Evolutionary conservation across 2,797 vertebrate genomes (phyloP).

Genomic region (Phalloptychus januarius): DNA sequence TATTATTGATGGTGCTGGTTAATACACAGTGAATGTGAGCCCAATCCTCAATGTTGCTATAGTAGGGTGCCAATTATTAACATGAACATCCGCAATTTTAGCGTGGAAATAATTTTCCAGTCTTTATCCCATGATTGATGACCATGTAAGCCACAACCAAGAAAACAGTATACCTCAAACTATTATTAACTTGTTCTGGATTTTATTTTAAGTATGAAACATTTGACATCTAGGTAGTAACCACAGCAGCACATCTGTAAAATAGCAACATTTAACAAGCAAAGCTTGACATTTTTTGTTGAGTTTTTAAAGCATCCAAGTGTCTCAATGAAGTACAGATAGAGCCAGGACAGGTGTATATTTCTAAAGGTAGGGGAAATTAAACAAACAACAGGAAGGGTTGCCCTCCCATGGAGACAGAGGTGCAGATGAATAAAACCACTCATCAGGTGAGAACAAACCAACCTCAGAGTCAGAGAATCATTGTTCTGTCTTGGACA

Average conservation of each 20-base stretch:
- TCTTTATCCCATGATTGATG: neutral
- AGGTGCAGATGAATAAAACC: constrained; percentile 3
- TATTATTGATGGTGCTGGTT: constrained; percentile 40
- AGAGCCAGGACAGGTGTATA: neutral
- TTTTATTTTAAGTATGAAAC: neutral
- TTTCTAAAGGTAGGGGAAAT: neutral
- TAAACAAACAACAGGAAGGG: neutral
- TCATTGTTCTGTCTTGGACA: constrained; percentile 17
- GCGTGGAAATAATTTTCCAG: neutral
- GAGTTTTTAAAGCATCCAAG: neutral
- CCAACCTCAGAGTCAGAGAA: constrained; percentile 17
- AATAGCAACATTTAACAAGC: neutral
- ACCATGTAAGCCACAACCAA: neutral
- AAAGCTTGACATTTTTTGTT: neutral
- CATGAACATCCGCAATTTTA: neutral
- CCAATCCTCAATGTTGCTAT: constrained; percentile 11
- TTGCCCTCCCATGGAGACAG: neutral
- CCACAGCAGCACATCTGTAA: neutral
- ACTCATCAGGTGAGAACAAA: constrained; percentile 10
- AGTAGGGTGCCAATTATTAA: constrained; percentile 13
- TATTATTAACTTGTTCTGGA: neutral
- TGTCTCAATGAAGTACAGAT: neutral
- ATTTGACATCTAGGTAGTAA: constrained; percentile 7
- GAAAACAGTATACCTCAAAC: neutral
- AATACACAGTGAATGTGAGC: constrained; percentile 27